phyloP scores from a whole-genome alignment of 1,140 invertebrate genomes.

The Tribolium madens region DNA sequence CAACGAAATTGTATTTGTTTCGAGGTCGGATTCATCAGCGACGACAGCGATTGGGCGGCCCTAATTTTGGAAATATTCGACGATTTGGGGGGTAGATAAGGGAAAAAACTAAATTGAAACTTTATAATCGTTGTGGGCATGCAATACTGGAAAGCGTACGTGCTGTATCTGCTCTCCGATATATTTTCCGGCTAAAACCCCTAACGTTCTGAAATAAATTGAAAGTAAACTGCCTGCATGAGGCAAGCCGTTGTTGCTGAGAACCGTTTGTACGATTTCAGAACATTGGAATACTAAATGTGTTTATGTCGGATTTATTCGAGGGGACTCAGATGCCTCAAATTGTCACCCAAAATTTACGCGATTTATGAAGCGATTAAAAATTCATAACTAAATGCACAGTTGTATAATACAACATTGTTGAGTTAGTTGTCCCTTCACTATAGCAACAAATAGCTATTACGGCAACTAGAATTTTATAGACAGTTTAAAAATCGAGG shows the following conservation, averaged over 20 bases:
- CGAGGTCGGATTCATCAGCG: conserved; percentile 6
- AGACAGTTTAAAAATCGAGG: too few relatives aligned
- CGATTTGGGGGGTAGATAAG: conserved; percentile 30
- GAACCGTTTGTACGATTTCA: conserved; percentile 41
- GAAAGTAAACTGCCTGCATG: conserved; percentile 45
- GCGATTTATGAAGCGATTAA: neutral
- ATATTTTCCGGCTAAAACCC: conserved; percentile 40
- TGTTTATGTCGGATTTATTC: conserved; percentile 41
- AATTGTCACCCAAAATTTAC: neutral
- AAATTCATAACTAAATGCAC: neutral
- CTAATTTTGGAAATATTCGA: conserved; percentile 34
- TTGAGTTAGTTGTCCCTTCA: too few relatives aligned
- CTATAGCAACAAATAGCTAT: too few relatives aligned
- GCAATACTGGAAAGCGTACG: conserved; percentile 32
- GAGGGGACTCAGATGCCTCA: neutral
- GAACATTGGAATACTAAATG: conserved; percentile 41
- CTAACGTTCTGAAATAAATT: conserved; percentile 50
- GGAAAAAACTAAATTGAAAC: conserved; percentile 48
- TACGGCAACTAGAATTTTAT: too few relatives aligned
- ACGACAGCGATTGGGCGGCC: conserved; percentile 21
- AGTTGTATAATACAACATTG: too few relatives aligned
- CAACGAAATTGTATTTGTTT: conserved; percentile 19
- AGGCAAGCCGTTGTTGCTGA: conserved; percentile 41
- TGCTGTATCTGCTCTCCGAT: conserved; percentile 44
- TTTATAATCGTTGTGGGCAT: conserved; percentile 43